Evolutionary conservation across 92 coral and sea anemone genomes (phyloP).

Genomic region (Metridium senile): DNA sequence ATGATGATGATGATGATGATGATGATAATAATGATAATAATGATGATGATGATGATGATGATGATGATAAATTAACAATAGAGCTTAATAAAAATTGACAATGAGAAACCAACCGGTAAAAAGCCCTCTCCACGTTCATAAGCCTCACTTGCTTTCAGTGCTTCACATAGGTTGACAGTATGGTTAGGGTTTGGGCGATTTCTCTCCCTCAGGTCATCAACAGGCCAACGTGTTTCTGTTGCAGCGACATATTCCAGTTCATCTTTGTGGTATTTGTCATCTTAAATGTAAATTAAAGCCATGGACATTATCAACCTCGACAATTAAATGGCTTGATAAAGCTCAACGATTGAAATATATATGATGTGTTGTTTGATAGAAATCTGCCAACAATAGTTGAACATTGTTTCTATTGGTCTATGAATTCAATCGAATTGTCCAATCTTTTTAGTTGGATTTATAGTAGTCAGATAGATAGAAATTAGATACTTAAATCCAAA

Average conservation of each 20-base stretch:
- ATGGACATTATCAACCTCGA: not conserved
- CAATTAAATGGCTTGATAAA: not conserved
- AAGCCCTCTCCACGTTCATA: slow-evolving; percentile 49
- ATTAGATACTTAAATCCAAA: too few relatives aligned
- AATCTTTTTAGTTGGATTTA: too few relatives aligned
- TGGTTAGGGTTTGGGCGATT: slow-evolving; percentile 14
- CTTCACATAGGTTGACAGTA: slow-evolving; percentile 27
- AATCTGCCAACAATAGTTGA: too few relatives aligned
- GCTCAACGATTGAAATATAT: not conserved
- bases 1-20: too few relatives aligned
- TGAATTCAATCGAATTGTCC: too few relatives aligned
- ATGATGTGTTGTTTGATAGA: too few relatives aligned
- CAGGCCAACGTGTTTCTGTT: slow-evolving; percentile 32
- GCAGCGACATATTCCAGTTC: slow-evolving; percentile 39
- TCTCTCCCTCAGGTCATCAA: slow-evolving; percentile 52
- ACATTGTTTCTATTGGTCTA: too few relatives aligned
- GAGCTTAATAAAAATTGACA: too few relatives aligned
- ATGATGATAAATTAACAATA: too few relatives aligned
- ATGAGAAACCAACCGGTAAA: slow-evolving; percentile 29
- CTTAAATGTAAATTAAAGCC: not conserved
- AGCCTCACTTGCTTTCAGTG: slow-evolving; percentile 37
- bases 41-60: too few relatives aligned
- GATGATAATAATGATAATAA: too few relatives aligned
- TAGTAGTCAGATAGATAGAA: too few relatives aligned
- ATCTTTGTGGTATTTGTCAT: slow-evolving; percentile 37